Percentiles rank a stretch among this genome's conserved stretches.
Evolutionary conservation across 2,113 vertebrate species (phyloP).

Genomic region (Lagopus leucura): DNA sequence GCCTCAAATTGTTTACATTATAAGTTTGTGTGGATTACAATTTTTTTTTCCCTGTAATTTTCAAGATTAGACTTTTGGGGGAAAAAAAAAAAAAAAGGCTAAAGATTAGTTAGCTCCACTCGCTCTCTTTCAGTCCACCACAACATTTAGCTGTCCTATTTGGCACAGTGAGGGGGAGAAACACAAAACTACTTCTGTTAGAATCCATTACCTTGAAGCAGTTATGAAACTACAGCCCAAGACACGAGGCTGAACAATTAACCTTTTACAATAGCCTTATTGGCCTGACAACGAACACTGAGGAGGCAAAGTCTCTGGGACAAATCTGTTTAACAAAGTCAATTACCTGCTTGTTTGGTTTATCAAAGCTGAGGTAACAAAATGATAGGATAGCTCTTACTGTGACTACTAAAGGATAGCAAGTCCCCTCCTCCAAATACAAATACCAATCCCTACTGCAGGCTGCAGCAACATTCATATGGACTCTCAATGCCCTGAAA

Average conservation of each 20-base stretch:
- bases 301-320: not conserved
- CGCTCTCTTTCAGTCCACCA: not conserved
- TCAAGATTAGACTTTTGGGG: no score
- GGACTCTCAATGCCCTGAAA: not conserved
- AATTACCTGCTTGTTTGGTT: conserved; percentile 25
- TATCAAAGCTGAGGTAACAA: conserved; percentile 14
- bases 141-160: not conserved
- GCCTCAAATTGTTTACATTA: no score
- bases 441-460: not conserved
- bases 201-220: not conserved
- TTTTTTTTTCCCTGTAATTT: no score
- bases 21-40: no score
- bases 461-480: not conserved
- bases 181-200: not conserved
- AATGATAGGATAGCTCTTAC: not conserved
- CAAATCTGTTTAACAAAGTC: not conserved
- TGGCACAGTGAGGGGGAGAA: not conserved
- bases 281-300: not conserved
- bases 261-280: conserved; percentile 11
- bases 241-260: conserved; percentile 36
- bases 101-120: not conserved
- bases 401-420: not conserved
- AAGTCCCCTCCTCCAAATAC: not conserved
- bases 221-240: not conserved
- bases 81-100: not conserved